Evolutionary conservation across 2,888 invertebrate genomes (phyloP).

Genomic region (Polydesmus complanatus): DNA sequence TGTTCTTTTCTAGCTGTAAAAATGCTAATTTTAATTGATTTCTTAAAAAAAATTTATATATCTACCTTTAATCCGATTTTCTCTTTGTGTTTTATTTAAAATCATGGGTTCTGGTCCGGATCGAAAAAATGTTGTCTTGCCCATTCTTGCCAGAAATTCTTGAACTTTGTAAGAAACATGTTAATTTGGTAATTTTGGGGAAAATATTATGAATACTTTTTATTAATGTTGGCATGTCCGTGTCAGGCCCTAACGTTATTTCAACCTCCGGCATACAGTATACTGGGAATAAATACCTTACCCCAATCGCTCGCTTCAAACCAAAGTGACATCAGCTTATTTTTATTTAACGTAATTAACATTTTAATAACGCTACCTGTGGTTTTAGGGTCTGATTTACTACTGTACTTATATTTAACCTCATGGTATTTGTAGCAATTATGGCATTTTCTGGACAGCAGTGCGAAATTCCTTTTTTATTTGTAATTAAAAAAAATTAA

Average conservation of each 20-base stretch:
- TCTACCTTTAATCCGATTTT: constrained; percentile 31
- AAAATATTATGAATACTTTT: constrained; percentile 29
- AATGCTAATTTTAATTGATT: background rate
- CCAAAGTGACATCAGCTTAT: background rate
- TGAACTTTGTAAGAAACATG: constrained; percentile 21
- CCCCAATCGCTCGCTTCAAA: constrained; percentile 31
- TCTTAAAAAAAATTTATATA: no score
- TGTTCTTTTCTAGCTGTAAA: constrained; percentile 17
- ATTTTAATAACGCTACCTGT: constrained; percentile 27
- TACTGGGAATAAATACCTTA: constrained; percentile 36
- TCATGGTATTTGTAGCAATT: constrained; percentile 31
- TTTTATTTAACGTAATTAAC: background rate
- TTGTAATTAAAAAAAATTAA: no score
- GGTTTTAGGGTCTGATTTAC: constrained; percentile 26
- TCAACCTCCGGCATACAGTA: constrained; percentile 35
- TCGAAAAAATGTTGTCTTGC: constrained; percentile 35
- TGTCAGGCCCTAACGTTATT: constrained; percentile 24
- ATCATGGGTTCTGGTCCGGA: constrained; percentile 35
- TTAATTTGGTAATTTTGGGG: no score
- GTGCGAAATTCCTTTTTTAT: constrained; percentile 23
- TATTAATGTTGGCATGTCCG: constrained; percentile 29
- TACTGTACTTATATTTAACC: constrained; percentile 29
- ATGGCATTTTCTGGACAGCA: constrained; percentile 27
- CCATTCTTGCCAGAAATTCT: constrained; percentile 33
- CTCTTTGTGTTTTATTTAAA: constrained; percentile 34